Percentiles rank a stretch among this genome's conserved stretches.
Evolutionary conservation across 2,888 invertebrate genomes (phyloP).

Genomic region (Pristionchus entomophagus): DNA sequence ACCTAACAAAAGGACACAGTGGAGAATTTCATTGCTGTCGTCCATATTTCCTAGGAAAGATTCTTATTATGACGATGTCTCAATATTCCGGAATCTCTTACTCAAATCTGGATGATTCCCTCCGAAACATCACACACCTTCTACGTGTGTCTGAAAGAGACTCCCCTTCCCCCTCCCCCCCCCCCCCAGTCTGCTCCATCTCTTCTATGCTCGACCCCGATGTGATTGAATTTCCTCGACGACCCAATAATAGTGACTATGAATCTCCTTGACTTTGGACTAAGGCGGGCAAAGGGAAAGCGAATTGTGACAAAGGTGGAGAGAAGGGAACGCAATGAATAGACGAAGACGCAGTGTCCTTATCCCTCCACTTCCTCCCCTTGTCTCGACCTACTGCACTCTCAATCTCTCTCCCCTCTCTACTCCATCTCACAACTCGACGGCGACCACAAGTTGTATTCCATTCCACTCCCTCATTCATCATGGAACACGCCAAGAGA

Average conservation of each 20-base stretch:
- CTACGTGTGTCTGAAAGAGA: background rate
- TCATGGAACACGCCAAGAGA: background rate
- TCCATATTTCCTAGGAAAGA: no score
- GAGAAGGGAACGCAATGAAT: conserved; percentile 15
- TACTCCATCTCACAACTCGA: background rate
- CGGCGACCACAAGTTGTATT: background rate
- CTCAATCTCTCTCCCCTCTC: background rate
- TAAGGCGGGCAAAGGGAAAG: background rate
- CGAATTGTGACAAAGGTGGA: background rate
- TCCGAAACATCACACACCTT: background rate
- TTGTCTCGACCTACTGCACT: background rate
- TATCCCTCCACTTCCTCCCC: no score
- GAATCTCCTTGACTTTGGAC: conserved; percentile 13
- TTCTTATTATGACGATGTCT: background rate
- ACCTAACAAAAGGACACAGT: background rate
- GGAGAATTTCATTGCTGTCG: no score
- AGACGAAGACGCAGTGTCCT: background rate
- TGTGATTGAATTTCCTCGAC: background rate
- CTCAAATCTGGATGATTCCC: background rate
- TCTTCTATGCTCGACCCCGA: background rate
- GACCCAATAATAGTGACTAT: background rate
- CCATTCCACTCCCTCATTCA: background rate
- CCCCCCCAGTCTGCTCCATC: background rate
- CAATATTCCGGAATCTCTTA: background rate
- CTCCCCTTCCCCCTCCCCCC: background rate